Evolutionary conservation across 2,113 vertebrate species (phyloP).

Genomic region (Corythaeola cristata): DNA sequence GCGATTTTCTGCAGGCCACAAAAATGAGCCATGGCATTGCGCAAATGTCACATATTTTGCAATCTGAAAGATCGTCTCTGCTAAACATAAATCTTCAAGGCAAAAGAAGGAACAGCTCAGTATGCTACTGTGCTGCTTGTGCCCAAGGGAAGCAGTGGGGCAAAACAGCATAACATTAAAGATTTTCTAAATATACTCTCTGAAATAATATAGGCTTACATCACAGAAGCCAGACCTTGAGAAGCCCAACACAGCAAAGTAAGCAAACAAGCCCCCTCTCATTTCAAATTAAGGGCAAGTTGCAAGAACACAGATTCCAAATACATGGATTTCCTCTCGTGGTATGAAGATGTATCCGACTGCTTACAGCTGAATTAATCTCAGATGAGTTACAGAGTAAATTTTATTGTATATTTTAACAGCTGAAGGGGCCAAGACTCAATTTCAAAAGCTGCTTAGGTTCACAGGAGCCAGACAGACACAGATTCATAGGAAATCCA

Average conservation of each 20-base stretch:
- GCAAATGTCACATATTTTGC: constrained; percentile 42
- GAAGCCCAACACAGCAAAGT: neutral
- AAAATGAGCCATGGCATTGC: constrained; percentile 31
- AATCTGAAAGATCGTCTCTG: neutral
- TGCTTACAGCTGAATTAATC: neutral
- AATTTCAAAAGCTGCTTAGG: neutral
- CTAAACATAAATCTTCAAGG: neutral
- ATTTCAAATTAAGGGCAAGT: neutral
- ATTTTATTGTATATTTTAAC: neutral
- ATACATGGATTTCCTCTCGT: neutral
- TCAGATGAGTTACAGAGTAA: neutral
- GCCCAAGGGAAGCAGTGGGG: neutral
- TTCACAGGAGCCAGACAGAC: neutral
- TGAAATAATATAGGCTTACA: neutral
- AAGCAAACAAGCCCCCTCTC: neutral
- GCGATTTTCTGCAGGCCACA: constrained; percentile 34
- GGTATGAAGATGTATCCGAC: neutral
- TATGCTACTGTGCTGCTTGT: neutral
- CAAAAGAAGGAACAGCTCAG: neutral
- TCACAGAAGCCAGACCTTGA: neutral
- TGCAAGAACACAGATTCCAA: neutral
- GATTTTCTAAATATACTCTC: neutral
- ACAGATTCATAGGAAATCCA: neutral
- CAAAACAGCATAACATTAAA: neutral
- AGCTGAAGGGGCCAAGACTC: neutral